Conservation (phyloP, 2,797 vertebrate species). For the Apodemus agrarius region DNA sequence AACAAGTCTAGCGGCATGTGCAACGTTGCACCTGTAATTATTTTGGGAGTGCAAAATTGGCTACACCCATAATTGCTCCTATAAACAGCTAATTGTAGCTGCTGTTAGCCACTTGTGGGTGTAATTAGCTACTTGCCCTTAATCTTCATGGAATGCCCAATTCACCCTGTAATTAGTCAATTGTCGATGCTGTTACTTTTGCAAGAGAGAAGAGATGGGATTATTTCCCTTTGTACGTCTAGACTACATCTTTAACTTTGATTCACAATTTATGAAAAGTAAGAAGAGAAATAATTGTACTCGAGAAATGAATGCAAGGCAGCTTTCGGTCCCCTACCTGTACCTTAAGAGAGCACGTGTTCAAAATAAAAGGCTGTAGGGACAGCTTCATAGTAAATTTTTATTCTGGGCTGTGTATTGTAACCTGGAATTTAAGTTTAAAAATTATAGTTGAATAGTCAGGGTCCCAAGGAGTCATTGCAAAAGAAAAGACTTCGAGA, state of each 20-base stretch:
- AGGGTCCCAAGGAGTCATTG: background rate
- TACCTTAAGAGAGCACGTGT: rapidly evolving
- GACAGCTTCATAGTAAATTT: background rate
- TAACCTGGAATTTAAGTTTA: background rate
- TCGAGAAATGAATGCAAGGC: background rate
- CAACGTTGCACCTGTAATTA: conserved; percentile 81
- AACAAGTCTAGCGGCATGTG: conserved; percentile 46
- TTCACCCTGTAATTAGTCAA: conserved; percentile 80
- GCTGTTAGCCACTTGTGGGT: conserved; percentile 79
- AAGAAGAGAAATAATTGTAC: background rate
- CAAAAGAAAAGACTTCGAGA: background rate
- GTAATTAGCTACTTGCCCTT: conserved; percentile 79
- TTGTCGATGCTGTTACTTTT: conserved; percentile 71
- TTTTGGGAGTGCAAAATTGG: conserved; percentile 81
- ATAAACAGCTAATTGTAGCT: conserved; percentile 81
- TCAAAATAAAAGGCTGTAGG: background rate
- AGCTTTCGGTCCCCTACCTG: background rate
- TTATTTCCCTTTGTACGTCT: conserved; percentile 51
- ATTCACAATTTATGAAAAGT: background rate
- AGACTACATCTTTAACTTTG: conserved; percentile 41
- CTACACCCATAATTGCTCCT: conserved; percentile 79
- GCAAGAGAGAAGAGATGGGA: conserved; percentile 50
- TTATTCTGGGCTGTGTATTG: background rate
- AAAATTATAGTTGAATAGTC: background rate
- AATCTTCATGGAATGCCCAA: conserved; percentile 76